phyloP scores from a whole-genome alignment of 1,140 invertebrate species.

The Bombyx mandarina region DNA sequence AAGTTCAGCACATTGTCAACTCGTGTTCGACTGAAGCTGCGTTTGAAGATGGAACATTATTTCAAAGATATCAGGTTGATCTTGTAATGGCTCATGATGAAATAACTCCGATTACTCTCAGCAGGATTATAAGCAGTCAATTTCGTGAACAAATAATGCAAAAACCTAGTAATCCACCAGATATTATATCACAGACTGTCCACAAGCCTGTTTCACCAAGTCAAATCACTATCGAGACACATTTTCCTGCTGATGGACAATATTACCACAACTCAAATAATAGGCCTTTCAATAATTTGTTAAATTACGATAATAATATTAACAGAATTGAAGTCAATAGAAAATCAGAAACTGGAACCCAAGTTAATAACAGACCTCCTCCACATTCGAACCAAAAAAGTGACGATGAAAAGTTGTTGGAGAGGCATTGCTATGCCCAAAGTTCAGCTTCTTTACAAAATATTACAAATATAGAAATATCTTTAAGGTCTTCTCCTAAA shows the following conservation, averaged over 20 bases:
- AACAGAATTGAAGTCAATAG: constrained; percentile 18
- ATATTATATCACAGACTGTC: constrained; percentile 61
- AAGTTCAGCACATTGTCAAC: constrained; percentile 74
- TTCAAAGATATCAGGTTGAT: constrained; percentile 74
- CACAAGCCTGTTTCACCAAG: constrained; percentile 48
- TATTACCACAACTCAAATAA: constrained; percentile 28
- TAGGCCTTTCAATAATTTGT: constrained; percentile 22
- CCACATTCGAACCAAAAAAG: constrained; percentile 59
- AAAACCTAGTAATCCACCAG: constrained; percentile 48
- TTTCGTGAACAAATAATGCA: constrained; percentile 29
- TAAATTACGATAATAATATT: constrained; percentile 20
- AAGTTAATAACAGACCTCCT: constrained; percentile 37
- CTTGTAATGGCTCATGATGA: constrained; percentile 75
- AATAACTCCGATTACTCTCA: constrained; percentile 61
- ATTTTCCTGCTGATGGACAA: constrained; percentile 53
- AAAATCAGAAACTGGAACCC: constrained; percentile 51
- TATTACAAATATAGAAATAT: constrained; percentile 66
- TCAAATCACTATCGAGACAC: constrained; percentile 57
- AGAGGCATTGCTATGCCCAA: constrained; percentile 47
- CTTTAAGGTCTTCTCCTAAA: constrained; percentile 46
- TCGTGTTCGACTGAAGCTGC: constrained; percentile 65
- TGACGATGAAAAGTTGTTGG: constrained; percentile 68
- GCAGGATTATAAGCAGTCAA: constrained; percentile 54
- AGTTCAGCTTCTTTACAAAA: constrained; percentile 59
- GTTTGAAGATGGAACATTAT: constrained; percentile 49